Base-by-base conservation (phyloP, 2,888 invertebrate genomes). In the Parnassius apollo region DNA sequence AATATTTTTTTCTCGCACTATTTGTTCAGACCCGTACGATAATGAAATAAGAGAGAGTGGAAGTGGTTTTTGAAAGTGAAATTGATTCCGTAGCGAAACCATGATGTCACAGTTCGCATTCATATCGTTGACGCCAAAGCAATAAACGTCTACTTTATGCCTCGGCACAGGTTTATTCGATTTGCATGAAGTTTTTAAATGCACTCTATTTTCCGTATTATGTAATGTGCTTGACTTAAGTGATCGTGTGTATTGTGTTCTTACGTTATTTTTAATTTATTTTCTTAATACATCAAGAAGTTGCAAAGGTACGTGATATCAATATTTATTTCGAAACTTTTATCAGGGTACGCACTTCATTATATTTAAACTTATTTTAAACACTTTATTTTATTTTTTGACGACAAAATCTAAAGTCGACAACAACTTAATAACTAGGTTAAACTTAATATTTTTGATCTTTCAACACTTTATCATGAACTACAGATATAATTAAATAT, bases 31-130 rank as follows among this genome's bases (percentile, higher is more conserved):
- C 76, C 70, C 75, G 62, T 74, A 72, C 76, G 82, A 84, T 76
- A 84, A 86, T 82, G 79, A 84, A 84, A 79, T 75, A 75, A 75
- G 75, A 77, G 78, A 77, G 81, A 80, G 83, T 73, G 75, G 66
- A 65, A 66, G 69, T 64, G 55, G 67, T 69, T 72, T 72, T 81
- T 74, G 86, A 89, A 89, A 88, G 88, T 85, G 86, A 88, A 87
- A 83, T 76, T 78, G 69, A 72, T 76, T 77, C 67, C 67, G 71
- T 70, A 65, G 72, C 75, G 69, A 69, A 57, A 35, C 45, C 71
- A 77, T 87, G 85, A 83, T 80, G 85, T 85, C 84, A 81, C 71
- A 77, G 76, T 69, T 60, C 53, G 52, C 52, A 59, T 57, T 60
- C 76, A 78, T 78, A 82, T 77, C 78, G 72, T 77, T 60, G 62